Conservation (phyloP, 1,140 invertebrate species). For the Drosophila hydei region DNA sequence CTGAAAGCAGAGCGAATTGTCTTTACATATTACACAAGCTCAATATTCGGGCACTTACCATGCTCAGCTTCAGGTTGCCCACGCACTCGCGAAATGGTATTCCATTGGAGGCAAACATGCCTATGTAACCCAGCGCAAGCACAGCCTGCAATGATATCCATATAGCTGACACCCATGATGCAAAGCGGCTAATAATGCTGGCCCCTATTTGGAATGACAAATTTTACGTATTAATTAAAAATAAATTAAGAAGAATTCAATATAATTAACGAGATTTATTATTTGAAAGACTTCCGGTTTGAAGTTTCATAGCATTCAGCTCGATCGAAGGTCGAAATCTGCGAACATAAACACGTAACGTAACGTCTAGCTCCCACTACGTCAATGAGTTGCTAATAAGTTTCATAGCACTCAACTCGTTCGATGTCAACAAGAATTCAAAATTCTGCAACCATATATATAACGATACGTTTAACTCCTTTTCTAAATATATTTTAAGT, state of each 20-base stretch:
- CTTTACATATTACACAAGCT: background rate
- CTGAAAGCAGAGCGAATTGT: conserved; percentile 28
- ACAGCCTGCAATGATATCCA: conserved; percentile 83
- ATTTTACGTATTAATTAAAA: background rate
- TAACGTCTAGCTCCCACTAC: too few relatives aligned
- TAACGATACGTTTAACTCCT: too few relatives aligned
- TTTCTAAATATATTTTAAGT: too few relatives aligned
- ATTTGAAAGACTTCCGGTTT: too few relatives aligned
- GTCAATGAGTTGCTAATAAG: too few relatives aligned
- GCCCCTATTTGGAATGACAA: conserved; percentile 56
- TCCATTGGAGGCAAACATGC: conserved; percentile 74
- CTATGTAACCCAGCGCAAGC: conserved; percentile 77
- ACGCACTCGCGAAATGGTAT: conserved; percentile 78
- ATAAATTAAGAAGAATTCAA: background rate
- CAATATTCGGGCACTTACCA: conserved; percentile 37
- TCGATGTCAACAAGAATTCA: too few relatives aligned
- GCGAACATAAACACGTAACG: background rate
- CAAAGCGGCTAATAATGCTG: conserved; percentile 80
- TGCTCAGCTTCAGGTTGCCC: conserved; percentile 63
- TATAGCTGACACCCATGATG: conserved; percentile 80
- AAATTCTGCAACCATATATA: too few relatives aligned
- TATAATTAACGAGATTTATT: too few relatives aligned
- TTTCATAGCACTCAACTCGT: too few relatives aligned
- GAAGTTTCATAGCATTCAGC: too few relatives aligned
- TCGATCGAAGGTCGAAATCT: background rate